Evolutionary conservation across 2,888 invertebrate species (phyloP), one percentile per base, ranked within the genome.

Genomic region (Drosophila subquinaria): DNA sequence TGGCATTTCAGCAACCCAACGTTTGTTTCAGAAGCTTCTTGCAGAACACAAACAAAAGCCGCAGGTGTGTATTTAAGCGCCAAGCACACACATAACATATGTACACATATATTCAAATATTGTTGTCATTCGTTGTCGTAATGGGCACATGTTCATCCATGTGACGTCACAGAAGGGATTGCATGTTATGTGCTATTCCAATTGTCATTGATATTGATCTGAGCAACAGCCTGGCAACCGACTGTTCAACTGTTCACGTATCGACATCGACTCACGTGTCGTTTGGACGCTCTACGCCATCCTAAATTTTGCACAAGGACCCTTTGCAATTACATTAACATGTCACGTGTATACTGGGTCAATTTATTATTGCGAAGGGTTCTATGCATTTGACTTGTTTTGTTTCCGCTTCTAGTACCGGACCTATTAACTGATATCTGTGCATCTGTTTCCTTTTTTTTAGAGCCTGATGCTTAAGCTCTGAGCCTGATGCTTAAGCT

Each of bases 61-160:
- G 33, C 59, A 62, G 38, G 35, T 60, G 33, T 30, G n/a, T 60
- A 17, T 43, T 61, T 36, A 27, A 62, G 30, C 8, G 15, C 2
- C 35, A 57, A 47, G 35, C 15, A 15, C 45, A 40, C 4, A 40
- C 15, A 38, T 23, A 20, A n/a, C 20, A 57, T 23, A 17, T 17
- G 27, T 13, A 10, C 33, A 35, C 23, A 23, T 23, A 23, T 23
- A 23, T 11, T 35, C 13, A 9, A n/a, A 30, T 38, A 40, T 13
- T 40, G 45, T 23, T 27, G 40, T 17, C 33, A 50, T 20, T 40
- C 23, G 45, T 57, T 64, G 69, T 55, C 75, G 62, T 79, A 86
- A 81, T 75, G 45, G 36, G 73, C 90, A 90, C 88, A 88, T 90
- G 90, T 76, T 74, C 50, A 64, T 38, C 43, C 82, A 85, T 84